A percentile compares a stretch with the other conserved stretches of the same genome.
These are phyloP conservation scores for Sturmia bella DNA, from an alignment of 2,888 invertebrate species.

Conservation along the genomic window DNA sequence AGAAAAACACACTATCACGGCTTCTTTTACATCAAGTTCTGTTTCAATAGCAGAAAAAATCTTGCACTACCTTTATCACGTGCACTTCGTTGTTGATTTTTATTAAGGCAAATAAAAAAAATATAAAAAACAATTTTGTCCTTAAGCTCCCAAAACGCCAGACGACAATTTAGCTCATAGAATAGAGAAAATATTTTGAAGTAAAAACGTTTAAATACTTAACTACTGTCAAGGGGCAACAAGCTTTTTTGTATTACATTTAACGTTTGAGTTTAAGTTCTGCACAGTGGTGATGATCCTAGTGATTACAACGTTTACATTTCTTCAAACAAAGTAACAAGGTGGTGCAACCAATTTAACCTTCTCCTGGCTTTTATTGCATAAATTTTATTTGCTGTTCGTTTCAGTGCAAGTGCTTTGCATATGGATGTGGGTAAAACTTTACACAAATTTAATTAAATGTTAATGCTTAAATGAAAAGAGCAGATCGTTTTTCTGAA, in stretches of 20 bases:
- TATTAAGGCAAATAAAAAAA: neutral
- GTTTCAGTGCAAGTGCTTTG: conserved; percentile 18
- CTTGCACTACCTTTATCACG: no score
- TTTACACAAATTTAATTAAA: no score
- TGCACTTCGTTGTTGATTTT: neutral
- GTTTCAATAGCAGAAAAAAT: no score
- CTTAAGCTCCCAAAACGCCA: conserved; percentile 10
- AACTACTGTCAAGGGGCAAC: conserved; percentile 65
- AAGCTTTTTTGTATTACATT: conserved; percentile 64
- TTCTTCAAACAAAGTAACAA: conserved; percentile 44
- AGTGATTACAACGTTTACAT: conserved; percentile 49
- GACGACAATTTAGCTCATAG: conserved; percentile 61
- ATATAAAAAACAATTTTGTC: neutral
- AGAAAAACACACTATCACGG: no score
- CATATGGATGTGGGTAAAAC: neutral
- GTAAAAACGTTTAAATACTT: conserved; percentile 65
- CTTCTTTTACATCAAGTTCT: no score
- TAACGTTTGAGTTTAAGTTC: conserved; percentile 42
- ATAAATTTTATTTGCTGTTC: conserved; percentile 48
- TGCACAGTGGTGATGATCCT: conserved; percentile 50
- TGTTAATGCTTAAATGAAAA: no score
- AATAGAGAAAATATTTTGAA: neutral
- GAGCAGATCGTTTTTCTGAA: no score
- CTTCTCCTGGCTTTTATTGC: conserved; percentile 20
- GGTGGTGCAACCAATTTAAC: conserved; percentile 17